These are phyloP conservation scores for Sphenodon punctatus DNA, from an alignment of 2,797 vertebrate genomes.

Conservation along the genomic window DNA sequence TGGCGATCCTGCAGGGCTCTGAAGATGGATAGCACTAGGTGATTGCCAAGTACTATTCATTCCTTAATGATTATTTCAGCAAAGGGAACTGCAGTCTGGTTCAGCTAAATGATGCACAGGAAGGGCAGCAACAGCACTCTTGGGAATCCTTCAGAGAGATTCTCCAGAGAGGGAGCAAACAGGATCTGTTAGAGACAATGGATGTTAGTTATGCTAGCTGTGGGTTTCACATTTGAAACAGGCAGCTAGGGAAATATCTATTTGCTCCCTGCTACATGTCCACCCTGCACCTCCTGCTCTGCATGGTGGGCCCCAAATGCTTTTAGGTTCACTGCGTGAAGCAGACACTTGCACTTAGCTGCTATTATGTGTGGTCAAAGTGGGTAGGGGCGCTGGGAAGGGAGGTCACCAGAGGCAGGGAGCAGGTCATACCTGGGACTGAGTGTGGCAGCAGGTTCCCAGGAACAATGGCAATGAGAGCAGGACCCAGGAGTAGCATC, in stretches of 20 bases:
- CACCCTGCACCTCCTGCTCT: too few relatives aligned
- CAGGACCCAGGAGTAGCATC: too few relatives aligned
- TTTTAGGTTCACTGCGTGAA: neutral
- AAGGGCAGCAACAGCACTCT: neutral
- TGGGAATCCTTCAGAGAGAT: neutral
- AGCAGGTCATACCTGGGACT: too few relatives aligned
- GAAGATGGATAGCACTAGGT: neutral
- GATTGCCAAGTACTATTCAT: neutral
- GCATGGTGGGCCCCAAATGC: too few relatives aligned
- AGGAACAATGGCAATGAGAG: too few relatives aligned
- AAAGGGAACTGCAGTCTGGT: neutral
- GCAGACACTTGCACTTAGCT: neutral
- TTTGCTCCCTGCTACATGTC: too few relatives aligned
- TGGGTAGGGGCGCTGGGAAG: too few relatives aligned
- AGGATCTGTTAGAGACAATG: neutral
- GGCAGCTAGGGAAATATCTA: too few relatives aligned
- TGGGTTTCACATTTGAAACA: too few relatives aligned
- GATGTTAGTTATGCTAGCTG: neutral
- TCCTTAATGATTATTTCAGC: neutral
- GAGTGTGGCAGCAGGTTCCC: too few relatives aligned
- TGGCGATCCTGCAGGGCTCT: neutral
- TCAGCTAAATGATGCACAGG: neutral
- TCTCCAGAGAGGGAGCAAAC: neutral
- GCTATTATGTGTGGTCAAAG: too few relatives aligned
- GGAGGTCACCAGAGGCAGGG: too few relatives aligned